Base-by-base conservation (phyloP, 1,140 invertebrate species). In the Gryllus bimaculatus region DNA sequence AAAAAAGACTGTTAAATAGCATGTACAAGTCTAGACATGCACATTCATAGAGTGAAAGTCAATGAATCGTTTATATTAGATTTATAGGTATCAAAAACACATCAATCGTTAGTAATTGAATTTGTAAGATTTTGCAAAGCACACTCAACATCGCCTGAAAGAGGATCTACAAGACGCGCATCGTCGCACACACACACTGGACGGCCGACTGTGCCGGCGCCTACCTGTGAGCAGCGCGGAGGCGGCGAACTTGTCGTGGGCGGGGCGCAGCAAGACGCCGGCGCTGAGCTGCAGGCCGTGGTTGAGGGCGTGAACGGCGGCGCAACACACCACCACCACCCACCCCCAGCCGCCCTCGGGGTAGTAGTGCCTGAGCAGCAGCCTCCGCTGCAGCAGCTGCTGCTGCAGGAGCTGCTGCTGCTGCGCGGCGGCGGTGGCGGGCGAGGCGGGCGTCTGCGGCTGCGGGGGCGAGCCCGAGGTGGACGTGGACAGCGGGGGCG, bases 291-390 rank as follows among this genome's bases (percentile, higher is more conserved):
- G 88, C 21, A 88, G 80, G 20, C 88, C 88, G 78, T 87, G 84
- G 73, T 84, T 84, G 49, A 89, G 83, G 73, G 87, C 83, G 76
- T 88, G 87, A 8, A 89, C 88, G n/a, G 88, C 77, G 8, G 88
- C 83, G 15, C 88, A 88, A 48, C 88, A 89, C 10, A 84, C 86
- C 26, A 88, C 85, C 48, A 91, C 85, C 48, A 90, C 87, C 86
- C 89, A 91, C 15, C 90, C 90, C 90, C 90, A 91, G 5, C 89
- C 89, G 15, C 90, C 90, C 81, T 91, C 90, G 0, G 89, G 89
- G 81, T 90, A 91, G 83, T 90, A 90, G 79, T 91, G 89, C 81
- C 88, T 83, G 10, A 66, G 18, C 2, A 66, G 54, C 10, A 66
- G 54, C 54, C 54, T 66, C 54, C 54, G 1, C 54, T 66, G 54